Conservation (phyloP, 2,113 vertebrate species). For the Stomatorhinus ivindoensis region DNA sequence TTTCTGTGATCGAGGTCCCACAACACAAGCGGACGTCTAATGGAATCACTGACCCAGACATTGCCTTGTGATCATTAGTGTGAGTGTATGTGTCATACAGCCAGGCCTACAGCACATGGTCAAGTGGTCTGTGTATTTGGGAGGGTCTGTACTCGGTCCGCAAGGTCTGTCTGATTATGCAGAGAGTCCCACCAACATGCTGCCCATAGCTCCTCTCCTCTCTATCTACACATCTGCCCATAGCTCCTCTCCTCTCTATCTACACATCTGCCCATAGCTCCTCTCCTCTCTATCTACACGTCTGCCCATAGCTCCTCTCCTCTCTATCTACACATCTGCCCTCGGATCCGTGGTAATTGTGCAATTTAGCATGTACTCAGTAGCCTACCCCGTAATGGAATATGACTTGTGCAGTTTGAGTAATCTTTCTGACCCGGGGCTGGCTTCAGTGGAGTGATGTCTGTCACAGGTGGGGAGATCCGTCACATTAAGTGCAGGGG, state of each 20-base stretch:
- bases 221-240: too few species aligned
- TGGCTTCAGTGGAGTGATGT: constrained; percentile 19
- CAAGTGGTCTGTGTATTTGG: neutral
- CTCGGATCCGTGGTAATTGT: constrained; percentile 46
- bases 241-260: constrained; percentile 21
- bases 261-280: constrained; percentile 46
- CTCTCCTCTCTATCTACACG: constrained; percentile 30
- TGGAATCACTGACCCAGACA: neutral
- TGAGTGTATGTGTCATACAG: neutral
- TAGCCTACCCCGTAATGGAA: constrained; percentile 49
- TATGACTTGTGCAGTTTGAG: constrained; percentile 56
- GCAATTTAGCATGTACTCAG: constrained; percentile 54
- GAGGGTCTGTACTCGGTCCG: neutral
- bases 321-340: constrained; percentile 38
- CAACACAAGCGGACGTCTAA: neutral
- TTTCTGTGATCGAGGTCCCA: neutral
- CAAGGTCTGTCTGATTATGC: neutral
- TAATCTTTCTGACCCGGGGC: constrained; percentile 42
- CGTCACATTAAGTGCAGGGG: constrained; percentile 42
- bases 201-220: constrained; percentile 34
- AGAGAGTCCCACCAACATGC: constrained; percentile 5
- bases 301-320: constrained; percentile 43
- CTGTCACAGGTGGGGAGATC: constrained; percentile 23
- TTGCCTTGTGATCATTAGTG: neutral
- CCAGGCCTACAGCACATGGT: neutral